Evolutionary conservation across 1,140 invertebrate species (phyloP).

Genomic region (Nymphalis io): DNA sequence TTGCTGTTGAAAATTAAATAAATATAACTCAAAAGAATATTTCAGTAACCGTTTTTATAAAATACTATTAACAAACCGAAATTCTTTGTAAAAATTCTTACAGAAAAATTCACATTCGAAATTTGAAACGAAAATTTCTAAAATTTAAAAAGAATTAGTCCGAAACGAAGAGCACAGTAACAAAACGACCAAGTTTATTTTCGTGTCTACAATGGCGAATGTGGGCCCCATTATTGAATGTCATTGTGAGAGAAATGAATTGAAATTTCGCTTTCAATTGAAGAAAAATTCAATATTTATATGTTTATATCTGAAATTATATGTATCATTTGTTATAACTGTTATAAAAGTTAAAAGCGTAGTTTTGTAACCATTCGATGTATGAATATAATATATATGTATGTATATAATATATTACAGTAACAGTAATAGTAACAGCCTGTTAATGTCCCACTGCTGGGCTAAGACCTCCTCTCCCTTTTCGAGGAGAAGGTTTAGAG

Average conservation of each 20-base stretch:
- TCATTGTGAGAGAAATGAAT: constrained; percentile 1
- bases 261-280: constrained; percentile 11
- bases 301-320: background rate
- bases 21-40: background rate
- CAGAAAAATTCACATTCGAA: background rate
- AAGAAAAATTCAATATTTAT: constrained; percentile 15
- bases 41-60: background rate
- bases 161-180: background rate
- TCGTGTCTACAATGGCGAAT: constrained; percentile 10
- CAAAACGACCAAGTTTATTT: constrained; percentile 1
- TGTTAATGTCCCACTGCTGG: no score
- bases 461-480: no score
- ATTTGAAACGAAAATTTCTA: background rate
- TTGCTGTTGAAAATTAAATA: background rate
- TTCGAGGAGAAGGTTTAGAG: no score
- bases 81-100: background rate
- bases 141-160: constrained; percentile 7
- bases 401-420: no score
- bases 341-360: background rate
- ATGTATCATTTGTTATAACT: background rate
- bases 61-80: background rate
- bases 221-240: constrained; percentile 2
- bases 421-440: no score
- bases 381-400: background rate
- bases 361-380: background rate